A percentile compares a stretch with the other conserved stretches of the same genome.
Evolutionary conservation across 2,888 invertebrate species (phyloP).

Genomic region (Andrena chrysosceles): DNA sequence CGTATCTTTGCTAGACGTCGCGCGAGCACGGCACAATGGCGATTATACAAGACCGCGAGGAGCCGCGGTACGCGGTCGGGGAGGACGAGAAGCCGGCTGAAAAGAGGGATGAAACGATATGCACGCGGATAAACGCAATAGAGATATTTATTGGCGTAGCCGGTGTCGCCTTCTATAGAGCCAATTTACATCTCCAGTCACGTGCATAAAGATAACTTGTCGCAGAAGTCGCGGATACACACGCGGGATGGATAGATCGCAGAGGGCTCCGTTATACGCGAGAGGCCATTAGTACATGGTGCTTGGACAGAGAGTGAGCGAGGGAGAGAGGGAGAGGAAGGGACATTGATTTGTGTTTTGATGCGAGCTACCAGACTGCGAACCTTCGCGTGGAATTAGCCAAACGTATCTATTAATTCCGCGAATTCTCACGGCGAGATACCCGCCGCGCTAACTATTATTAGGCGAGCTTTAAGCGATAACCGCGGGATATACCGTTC

Average conservation of each 20-base stretch:
- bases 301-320: neutral
- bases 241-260: constrained; percentile 48
- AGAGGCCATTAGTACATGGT: constrained; percentile 53
- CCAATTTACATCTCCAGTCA: constrained; percentile 61
- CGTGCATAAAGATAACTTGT: constrained; percentile 58
- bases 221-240: constrained; percentile 35
- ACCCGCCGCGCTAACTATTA: constrained; percentile 17
- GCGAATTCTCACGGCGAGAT: constrained; percentile 33
- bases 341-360: constrained; percentile 57
- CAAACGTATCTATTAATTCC: constrained; percentile 61
- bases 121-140: constrained; percentile 48
- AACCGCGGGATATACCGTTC: neutral
- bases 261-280: constrained; percentile 56
- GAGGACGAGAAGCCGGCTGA: constrained; percentile 1
- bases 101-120: constrained; percentile 48
- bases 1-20: constrained; percentile 13
- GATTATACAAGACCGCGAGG: constrained; percentile 21
- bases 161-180: constrained; percentile 46
- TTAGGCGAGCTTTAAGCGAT: constrained; percentile 11
- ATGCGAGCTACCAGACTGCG: constrained; percentile 48
- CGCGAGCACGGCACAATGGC: constrained; percentile 21
- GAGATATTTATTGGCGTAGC: constrained; percentile 64
- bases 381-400: constrained; percentile 51
- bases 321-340: neutral
- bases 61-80: neutral